Evolutionary conservation across 2,888 invertebrate species (phyloP), one percentile per base, ranked within the genome.

Genomic region (Aplocera efformata): DNA sequence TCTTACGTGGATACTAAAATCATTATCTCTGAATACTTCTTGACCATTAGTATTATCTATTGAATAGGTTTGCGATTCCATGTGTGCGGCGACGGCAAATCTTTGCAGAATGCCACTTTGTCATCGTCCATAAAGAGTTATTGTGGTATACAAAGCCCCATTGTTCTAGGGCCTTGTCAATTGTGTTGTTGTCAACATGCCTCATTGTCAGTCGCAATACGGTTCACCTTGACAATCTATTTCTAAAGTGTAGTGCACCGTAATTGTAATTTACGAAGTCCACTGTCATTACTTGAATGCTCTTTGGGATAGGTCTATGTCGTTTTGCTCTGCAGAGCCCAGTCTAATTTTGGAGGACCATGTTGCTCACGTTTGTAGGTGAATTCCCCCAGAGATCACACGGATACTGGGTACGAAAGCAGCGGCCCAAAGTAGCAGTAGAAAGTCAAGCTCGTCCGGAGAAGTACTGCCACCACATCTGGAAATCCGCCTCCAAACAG

Each of bases 21-120:
- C 13, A 34, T 35, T 44, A 40, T 44, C 31, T 44, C 33, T 20
- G 38, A 38, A 36, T 40, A 36, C 30, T 41, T 34, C 32, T 27
- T 29, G 25, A 26, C 40, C 22, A 22, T 22, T 7, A 6, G 22
- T 40, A 45, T 45, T 36, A 36, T 40, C 35, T 41, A 41, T 35
- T 32, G 45, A 45, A 43, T 34, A 39, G 29, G 33, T 38, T 36
- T 32, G 42, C 43, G 36, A 39, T 47, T 44, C 53, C 53, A 48
- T 53, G 53, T 75, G 72, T 76, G 73, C 64, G 74, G 79, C 13
- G 5, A 17, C 13, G 13, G 13, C 67, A 81, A 81, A 83, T 82
- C 82, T 77, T 75, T 73, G 79, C 79, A 68, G 67, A 76, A 77
- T 71, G 63, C 66, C 68, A 75, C 74, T 76, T 77, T 79, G 79